Evolutionary conservation across 2,797 vertebrate species (phyloP).

Genomic region (Spizella passerina): DNA sequence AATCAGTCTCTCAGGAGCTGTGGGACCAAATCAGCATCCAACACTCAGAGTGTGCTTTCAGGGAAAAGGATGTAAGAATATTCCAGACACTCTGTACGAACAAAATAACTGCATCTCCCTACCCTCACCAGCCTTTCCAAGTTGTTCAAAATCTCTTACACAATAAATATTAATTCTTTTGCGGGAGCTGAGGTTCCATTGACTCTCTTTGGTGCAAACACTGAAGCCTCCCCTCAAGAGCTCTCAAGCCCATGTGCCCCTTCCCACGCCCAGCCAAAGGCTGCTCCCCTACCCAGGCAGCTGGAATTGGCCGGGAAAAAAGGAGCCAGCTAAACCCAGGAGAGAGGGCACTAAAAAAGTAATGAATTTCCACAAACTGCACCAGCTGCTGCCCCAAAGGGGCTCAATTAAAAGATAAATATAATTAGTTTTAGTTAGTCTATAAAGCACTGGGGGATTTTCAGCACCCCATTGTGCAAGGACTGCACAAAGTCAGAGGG

Average conservation of each 20-base stretch:
- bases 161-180: background rate
- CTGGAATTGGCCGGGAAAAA: background rate
- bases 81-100: background rate
- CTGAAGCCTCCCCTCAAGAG: background rate
- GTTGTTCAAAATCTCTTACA: background rate
- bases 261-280: background rate
- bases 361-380: background rate
- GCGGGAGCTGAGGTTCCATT: background rate
- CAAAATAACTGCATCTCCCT: fast-evolving
- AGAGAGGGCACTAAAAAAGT: background rate
- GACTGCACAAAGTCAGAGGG: background rate
- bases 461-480: background rate
- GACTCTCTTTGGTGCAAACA: background rate
- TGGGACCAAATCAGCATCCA: background rate
- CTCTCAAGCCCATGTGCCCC: background rate
- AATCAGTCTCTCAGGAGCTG: background rate
- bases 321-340: background rate
- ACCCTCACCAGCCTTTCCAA: background rate
- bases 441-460: background rate
- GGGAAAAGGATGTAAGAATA: background rate
- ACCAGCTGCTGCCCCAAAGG: background rate
- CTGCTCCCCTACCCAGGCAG: background rate
- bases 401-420: background rate
- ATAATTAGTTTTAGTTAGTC: background rate
- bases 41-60: fast-evolving